These are phyloP conservation scores for Plectrocnemia conspersa DNA, from an alignment of 1,140 invertebrate species.

Conservation along the genomic window DNA sequence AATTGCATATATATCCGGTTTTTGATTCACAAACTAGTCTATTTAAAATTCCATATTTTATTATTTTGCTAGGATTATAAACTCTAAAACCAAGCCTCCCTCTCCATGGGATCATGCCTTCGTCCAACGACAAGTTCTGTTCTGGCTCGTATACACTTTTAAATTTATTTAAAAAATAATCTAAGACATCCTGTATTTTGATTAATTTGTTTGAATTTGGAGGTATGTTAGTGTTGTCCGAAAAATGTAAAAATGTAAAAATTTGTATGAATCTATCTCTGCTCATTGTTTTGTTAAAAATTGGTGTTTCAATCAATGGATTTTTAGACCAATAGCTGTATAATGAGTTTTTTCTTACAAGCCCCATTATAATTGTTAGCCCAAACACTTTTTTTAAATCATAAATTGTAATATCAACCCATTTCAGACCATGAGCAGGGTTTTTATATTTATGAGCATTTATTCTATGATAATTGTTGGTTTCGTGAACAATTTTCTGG, in stretches of 20 bases:
- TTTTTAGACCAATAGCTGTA: not conserved
- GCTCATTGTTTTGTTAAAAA: not conserved
- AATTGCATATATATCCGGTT: conserved; percentile 33
- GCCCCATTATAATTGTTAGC: not conserved
- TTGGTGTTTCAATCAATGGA: not conserved
- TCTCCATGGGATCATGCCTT: conserved; percentile 8
- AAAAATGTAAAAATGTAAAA: conserved; percentile 1
- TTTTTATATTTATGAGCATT: too few species aligned
- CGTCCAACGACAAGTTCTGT: conserved; percentile 20
- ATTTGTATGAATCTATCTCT: not conserved
- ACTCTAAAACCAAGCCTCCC: conserved; percentile 1
- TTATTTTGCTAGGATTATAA: conserved; percentile 32
- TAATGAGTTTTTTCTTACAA: not conserved
- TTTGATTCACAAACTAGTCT: conserved; percentile 33
- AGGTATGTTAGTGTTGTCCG: not conserved
- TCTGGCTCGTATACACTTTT: conserved; percentile 27
- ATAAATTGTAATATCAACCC: not conserved
- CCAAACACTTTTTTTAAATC: not conserved
- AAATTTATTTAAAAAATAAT: conserved; percentile 21
- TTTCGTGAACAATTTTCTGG: not conserved
- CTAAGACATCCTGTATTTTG: not conserved
- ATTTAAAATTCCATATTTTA: conserved; percentile 32
- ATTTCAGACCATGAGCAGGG: not conserved
- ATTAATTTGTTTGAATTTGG: not conserved
- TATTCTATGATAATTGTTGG: not conserved